Percentiles rank a stretch among this genome's conserved stretches.
Evolutionary conservation across 2,797 vertebrate genomes (phyloP).

Genomic region (Rhinichthys osculus): DNA sequence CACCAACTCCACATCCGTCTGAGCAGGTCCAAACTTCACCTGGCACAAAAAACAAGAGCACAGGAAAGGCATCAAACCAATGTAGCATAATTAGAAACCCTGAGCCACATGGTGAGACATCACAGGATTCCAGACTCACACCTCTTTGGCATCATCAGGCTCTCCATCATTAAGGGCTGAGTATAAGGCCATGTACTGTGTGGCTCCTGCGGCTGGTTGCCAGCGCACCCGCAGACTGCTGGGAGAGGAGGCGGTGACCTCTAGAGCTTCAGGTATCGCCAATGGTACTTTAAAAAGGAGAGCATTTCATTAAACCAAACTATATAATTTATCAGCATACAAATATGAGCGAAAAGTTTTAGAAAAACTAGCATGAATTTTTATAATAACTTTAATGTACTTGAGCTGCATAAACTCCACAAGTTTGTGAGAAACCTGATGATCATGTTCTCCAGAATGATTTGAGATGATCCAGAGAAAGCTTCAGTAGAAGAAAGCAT

Average conservation of each 20-base stretch:
- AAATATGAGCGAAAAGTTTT: not conserved
- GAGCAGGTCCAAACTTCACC: constrained; percentile 82
- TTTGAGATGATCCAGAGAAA: not conserved
- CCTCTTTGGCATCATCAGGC: constrained; percentile 83
- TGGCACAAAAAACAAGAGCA: constrained; percentile 61
- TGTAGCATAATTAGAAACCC: not conserved
- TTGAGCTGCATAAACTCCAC: no score
- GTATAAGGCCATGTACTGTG: constrained; percentile 88
- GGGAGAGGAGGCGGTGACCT: constrained; percentile 82
- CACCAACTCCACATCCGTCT: constrained; percentile 81
- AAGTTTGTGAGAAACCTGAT: not conserved
- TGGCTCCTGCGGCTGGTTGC: constrained; percentile 82
- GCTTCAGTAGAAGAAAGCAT: not conserved
- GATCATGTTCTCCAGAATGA: not conserved
- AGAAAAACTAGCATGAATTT: not conserved
- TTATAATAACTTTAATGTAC: not conserved
- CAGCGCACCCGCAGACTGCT: constrained; percentile 84
- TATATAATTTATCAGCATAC: not conserved
- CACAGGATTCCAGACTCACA: constrained; percentile 61
- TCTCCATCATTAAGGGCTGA: constrained; percentile 80
- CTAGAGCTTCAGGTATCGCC: constrained; percentile 79
- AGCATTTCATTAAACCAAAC: not conserved
- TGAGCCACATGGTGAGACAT: not conserved
- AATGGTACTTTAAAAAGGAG: constrained; percentile 78
- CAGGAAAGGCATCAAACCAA: not conserved